These are phyloP conservation scores for Stichopus chloronotus DNA, from an alignment of 35 echinoderm and acorn worm species.

Conservation along the genomic window DNA sequence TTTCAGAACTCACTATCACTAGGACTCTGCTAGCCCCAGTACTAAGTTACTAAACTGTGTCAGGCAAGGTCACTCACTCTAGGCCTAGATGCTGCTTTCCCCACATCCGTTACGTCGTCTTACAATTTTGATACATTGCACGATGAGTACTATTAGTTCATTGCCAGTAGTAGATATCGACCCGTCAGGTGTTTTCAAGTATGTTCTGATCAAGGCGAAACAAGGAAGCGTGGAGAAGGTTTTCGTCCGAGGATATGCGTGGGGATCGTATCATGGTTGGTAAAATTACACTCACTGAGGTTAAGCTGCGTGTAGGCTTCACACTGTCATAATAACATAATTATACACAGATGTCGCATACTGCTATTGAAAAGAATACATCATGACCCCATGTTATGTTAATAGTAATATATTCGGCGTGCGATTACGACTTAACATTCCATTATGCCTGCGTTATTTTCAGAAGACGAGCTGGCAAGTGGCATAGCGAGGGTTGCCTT, in stretches of 20 bases:
- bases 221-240: slow-evolving; percentile 1
- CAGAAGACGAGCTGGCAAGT: too few relatives aligned
- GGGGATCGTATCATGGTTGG: slow-evolving; percentile 35
- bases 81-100: neutral
- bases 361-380: too few relatives aligned
- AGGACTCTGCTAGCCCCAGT: neutral
- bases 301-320: neutral
- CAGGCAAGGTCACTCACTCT: neutral
- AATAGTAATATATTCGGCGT: too few relatives aligned
- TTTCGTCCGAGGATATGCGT: slow-evolving; percentile 20
- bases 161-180: slow-evolving; percentile 46
- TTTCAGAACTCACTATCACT: neutral
- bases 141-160: neutral
- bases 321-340: too few relatives aligned
- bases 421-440: too few relatives aligned
- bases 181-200: slow-evolving; percentile 38
- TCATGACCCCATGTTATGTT: too few relatives aligned
- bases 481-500: too few relatives aligned
- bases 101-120: neutral
- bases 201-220: slow-evolving; percentile 22
- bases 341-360: too few relatives aligned
- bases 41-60: neutral
- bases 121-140: neutral
- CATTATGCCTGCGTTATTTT: too few relatives aligned
- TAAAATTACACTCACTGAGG: neutral